A percentile compares a stretch with the other conserved stretches of the same genome.
phyloP scores from a whole-genome alignment of 2,797 vertebrate genomes.

The Mormyrus proboscirostris region DNA sequence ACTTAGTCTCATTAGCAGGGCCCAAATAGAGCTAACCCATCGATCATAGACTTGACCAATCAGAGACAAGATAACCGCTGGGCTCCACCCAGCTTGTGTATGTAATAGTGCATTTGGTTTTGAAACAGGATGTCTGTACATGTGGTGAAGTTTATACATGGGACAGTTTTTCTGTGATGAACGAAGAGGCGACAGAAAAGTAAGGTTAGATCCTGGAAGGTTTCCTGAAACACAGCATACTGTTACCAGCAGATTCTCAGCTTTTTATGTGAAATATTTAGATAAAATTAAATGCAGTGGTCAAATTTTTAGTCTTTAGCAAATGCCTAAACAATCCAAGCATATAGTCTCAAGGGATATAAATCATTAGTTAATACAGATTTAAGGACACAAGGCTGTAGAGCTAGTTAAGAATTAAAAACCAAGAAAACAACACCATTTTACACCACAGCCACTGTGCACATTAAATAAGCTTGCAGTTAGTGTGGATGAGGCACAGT shows the following conservation, averaged over 20 bases:
- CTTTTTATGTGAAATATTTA: neutral
- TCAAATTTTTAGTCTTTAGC: neutral
- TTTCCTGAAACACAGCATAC: neutral
- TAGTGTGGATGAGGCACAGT: neutral
- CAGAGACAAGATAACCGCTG: neutral
- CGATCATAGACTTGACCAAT: neutral
- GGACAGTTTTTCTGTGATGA: neutral
- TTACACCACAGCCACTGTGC: neutral
- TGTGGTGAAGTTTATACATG: neutral
- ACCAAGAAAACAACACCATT: neutral
- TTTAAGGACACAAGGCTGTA: neutral
- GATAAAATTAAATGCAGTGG: neutral
- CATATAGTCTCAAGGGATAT: neutral
- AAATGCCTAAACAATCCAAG: neutral
- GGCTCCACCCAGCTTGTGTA: neutral
- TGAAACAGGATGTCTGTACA: neutral
- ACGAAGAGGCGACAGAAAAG: neutral
- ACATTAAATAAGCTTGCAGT: neutral
- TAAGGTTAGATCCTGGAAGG: neutral
- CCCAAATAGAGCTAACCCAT: neutral
- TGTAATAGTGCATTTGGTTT: neutral
- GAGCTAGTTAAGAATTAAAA: neutral
- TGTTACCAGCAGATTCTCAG: neutral
- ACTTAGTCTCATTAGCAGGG: neutral
- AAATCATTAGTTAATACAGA: neutral